phyloP scores from a whole-genome alignment of 2,797 vertebrate genomes.

The Pipistrellus nathusii region DNA sequence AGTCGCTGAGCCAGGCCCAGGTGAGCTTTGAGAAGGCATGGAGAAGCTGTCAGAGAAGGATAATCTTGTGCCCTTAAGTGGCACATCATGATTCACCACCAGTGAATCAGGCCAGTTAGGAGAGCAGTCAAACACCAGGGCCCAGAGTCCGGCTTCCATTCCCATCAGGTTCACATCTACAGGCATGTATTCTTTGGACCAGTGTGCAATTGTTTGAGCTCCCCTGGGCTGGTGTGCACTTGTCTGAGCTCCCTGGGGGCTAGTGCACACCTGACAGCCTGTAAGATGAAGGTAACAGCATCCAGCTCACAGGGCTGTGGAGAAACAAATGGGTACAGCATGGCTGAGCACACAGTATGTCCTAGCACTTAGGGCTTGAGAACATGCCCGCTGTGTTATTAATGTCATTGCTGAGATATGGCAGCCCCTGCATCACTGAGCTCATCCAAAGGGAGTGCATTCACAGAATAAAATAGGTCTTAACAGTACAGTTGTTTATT shows the following conservation, averaged over 20 bases:
- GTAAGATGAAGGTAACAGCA: not conserved
- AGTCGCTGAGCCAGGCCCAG: not conserved
- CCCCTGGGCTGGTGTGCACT: no score
- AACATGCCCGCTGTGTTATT: fast-evolving
- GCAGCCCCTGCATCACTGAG: no score
- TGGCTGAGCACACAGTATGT: fast-evolving
- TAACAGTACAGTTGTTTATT: not conserved
- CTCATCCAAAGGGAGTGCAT: not conserved
- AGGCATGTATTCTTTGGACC: no score
- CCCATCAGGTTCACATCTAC: not conserved
- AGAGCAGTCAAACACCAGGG: not conserved
- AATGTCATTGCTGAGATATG: fast-evolving
- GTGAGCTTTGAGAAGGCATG: not conserved
- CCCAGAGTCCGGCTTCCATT: not conserved
- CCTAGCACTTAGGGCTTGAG: fast-evolving
- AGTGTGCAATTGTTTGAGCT: not conserved
- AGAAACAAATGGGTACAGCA: not conserved
- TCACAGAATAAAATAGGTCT: not conserved
- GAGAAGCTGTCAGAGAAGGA: not conserved
- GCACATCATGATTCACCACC: not conserved
- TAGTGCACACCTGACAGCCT: not conserved
- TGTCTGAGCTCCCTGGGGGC: not conserved
- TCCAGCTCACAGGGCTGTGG: not conserved
- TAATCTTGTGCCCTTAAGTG: not conserved
- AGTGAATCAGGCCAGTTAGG: not conserved